Evolutionary conservation across 2,888 invertebrate genomes (phyloP), one percentile per base, ranked within the genome.

Genomic region (Salticus scenicus): DNA sequence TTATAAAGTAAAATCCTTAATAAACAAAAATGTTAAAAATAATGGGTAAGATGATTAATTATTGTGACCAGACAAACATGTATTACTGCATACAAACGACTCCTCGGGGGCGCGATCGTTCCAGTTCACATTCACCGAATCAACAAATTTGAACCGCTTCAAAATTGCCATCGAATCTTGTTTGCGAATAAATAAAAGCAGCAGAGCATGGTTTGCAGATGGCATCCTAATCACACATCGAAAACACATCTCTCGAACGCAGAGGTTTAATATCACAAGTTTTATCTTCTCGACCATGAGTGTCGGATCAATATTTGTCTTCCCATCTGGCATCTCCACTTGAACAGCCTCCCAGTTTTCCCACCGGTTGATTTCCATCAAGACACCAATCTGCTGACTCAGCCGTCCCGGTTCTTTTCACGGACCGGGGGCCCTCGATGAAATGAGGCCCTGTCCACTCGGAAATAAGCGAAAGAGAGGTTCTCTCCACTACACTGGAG

Each of bases 371-470:
- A 47, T 57, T 24, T 57, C 24, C 24, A 57, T 7, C 57, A 24
- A 14, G 12, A 14, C 10, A 47, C n/a, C 24, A 4, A 5, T 20
- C 20, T 24, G 57, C 24, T 57, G 57, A 57, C 24, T 57, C 57
- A 57, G 47, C 47, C 17, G n/a, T n/a, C n/a, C n/a, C n/a, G 47
- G 57, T 57, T 57, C 57, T 47, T 47, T 37, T 47, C 17, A 37
- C 47, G 47, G n/a, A 47, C 17, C 7, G 12, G 47, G n/a, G 12
- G n/a, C n/a, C n/a, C 37, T 12, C 2, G 47, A 47, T 47, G 47
- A 47, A 47, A 24, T 57, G 57, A 24, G 57, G 57, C 5, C 24
- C 57, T 57, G 57, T 24, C 57, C 57, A 57, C 57, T 57, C 57
- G 57, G 57, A 57, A 57, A 17, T 1, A 24, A 47, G 37, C 7